Evolutionary conservation across 2,888 invertebrate species (phyloP), one percentile per base, ranked within the genome.

Genomic region (Leucoma salicis): DNA sequence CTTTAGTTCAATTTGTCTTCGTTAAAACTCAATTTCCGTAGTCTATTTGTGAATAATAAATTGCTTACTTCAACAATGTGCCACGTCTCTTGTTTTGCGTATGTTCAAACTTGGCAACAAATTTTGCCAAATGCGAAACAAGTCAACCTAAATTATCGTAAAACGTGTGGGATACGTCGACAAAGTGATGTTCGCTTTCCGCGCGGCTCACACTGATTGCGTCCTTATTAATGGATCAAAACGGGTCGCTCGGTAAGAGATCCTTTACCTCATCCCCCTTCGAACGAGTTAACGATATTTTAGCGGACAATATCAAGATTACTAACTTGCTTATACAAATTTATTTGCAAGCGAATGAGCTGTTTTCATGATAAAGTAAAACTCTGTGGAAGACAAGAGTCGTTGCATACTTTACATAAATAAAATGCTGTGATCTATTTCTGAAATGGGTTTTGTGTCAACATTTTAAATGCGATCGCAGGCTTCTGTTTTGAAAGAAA

Each of bases 1-100:
- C 81, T 86, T 84, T 82, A 83, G 82, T 87, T 83, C 83, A 85
- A 86, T 87, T 85, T 86, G 85, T 86, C 86, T 86, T 87, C 84
- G 85, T 87, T 86, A 86, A 86, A 87, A 84, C 83, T 78, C 86
- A 83, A 87, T 87, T 84, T 84, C 81, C 79, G 71, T 75, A 82
- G 84, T 84, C 82, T 84, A 83, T 85, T 84, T 85, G 83, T 82
- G 82, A 84, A 84, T 85, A 84, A 86, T 84, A 86, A 86, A 86
- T 85, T 80, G 78, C 74, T 76, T 72, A 75, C 78, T 81, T 78
- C 74, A 75, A 68, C 74, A 69, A 70, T 79, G 76, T 74, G 70
- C 70, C 66, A 66, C 70, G 55, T 63, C 66, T 69, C 65, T 75
- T 79, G 74, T 75, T 78, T 72, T 74, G 70, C 61, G 63, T 71